Base-by-base conservation (phyloP, 2,888 invertebrate species). In the Meiosimyza platycephala region DNA sequence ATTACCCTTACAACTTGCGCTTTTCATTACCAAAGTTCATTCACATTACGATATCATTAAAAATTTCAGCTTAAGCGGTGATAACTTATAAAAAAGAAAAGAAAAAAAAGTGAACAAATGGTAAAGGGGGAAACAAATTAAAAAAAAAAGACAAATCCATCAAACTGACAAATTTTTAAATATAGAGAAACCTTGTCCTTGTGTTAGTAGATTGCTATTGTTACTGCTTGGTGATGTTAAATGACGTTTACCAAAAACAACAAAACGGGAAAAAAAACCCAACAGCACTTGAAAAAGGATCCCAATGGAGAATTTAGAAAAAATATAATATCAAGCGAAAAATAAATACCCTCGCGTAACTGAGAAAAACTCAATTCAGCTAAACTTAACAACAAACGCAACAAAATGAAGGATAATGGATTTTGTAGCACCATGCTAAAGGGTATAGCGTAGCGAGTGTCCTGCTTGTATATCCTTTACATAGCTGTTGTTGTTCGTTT, bases 381-480 rank as follows among this genome's bases (percentile, higher is more conserved):
- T 22, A 57, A 16, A n/a, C 18, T 22, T 12, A 12, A 57, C 18
- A n/a, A 60, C 13, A 51, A 66, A n/a, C 52, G 65, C 65, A 66
- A 28, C 65, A 13, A 67, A 47, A 57, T 57, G 22, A 67, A 47
- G 67, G 67, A 67, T 67, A 67, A 67, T 67, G 47, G 55, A 67
- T 67, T 67, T 67, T 55, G 55, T 67, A 57, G 54, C 54, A 28
- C 52, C 22, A 28, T 54, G 15, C 22, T 9, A 40, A n/a, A 33
- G 54, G 13, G 33, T 15, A n/a, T 15, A 33, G 18, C 12, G 18
- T 18, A 11, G 50, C 12, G 48, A 62, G 15, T 62, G 33, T 47
- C 22, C 62, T 33, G 33, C 47, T 15, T 33, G 40, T 28, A 28
- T 18, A 28, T 40, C 7, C 62, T 40, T n/a, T 18, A 28, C 51